Conservation (phyloP, 2,113 vertebrate genomes). For the Salvelinus fontinalis region DNA sequence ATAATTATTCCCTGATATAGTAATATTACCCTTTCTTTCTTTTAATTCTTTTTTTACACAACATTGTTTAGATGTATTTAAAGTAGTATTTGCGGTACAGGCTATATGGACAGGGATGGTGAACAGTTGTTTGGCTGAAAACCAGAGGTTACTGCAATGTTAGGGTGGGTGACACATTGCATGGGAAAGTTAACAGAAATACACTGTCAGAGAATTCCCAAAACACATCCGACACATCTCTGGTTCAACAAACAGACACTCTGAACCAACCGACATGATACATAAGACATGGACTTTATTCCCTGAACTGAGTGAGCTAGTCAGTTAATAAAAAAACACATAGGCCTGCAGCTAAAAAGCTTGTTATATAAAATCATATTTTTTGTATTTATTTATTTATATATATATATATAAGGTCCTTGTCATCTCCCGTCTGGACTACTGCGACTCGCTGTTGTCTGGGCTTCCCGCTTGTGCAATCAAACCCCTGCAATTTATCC, state of each 20-base stretch:
- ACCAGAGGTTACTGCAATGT: background rate
- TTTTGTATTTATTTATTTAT: no score
- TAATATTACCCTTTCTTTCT: no score
- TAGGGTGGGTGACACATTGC: background rate
- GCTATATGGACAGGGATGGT: background rate
- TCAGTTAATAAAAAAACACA: background rate
- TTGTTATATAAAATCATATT: no score
- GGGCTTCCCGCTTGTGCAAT: no score
- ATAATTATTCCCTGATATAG: conserved; percentile 9
- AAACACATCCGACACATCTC: background rate
- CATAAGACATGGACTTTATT: background rate
- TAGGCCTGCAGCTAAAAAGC: background rate
- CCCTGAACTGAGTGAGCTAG: background rate
- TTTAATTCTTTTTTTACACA: no score
- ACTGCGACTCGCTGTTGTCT: no score
- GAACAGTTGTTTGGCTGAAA: background rate
- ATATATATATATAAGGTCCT: no score
- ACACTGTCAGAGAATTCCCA: background rate
- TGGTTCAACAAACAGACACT: background rate
- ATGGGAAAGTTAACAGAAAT: background rate
- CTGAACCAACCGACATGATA: background rate
- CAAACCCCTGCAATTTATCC: no score
- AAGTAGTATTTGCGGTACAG: no score
- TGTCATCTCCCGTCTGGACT: no score
- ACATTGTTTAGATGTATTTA: no score